These are phyloP conservation scores for Sebastiscus albofasciatus DNA, from an alignment of 2,797 vertebrate genomes.

Conservation along the genomic window DNA sequence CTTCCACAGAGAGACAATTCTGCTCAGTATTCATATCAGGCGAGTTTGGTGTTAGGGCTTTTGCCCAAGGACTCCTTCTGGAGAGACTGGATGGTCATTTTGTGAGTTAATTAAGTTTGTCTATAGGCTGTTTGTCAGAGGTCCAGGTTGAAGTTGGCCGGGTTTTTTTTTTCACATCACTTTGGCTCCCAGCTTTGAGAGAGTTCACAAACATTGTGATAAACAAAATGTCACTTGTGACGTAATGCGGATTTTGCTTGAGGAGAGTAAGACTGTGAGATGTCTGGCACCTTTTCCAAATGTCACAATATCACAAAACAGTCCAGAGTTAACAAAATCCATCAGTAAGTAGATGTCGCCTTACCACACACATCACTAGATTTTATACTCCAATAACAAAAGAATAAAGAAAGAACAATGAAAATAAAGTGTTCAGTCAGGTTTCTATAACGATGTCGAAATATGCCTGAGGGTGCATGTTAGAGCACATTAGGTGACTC, in stretches of 20 bases:
- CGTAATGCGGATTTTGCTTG: background rate
- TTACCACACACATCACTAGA: background rate
- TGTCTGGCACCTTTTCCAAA: slow-evolving; percentile 25
- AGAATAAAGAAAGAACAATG: background rate
- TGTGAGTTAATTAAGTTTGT: slow-evolving; percentile 55
- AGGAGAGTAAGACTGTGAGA: background rate
- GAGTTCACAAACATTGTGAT: slow-evolving; percentile 22
- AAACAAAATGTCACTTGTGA: slow-evolving; percentile 57
- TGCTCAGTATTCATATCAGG: slow-evolving; percentile 43
- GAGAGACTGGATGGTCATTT: slow-evolving; percentile 31
- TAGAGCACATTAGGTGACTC: background rate
- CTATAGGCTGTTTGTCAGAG: slow-evolving; percentile 49
- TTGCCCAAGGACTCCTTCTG: slow-evolving; percentile 20
- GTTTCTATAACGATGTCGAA: background rate
- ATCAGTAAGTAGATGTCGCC: background rate
- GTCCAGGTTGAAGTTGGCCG: slow-evolving; percentile 37
- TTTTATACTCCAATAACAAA: background rate
- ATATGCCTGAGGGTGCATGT: background rate
- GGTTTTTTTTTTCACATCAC: background rate
- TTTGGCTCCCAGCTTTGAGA: background rate
- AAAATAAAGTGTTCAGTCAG: background rate
- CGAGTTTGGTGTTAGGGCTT: background rate
- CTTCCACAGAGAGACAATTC: background rate
- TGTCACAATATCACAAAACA: slow-evolving; percentile 29
- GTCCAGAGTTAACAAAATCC: background rate